phyloP scores from a whole-genome alignment of 2,797 vertebrate species.

The Sebastes hopkinsi region DNA sequence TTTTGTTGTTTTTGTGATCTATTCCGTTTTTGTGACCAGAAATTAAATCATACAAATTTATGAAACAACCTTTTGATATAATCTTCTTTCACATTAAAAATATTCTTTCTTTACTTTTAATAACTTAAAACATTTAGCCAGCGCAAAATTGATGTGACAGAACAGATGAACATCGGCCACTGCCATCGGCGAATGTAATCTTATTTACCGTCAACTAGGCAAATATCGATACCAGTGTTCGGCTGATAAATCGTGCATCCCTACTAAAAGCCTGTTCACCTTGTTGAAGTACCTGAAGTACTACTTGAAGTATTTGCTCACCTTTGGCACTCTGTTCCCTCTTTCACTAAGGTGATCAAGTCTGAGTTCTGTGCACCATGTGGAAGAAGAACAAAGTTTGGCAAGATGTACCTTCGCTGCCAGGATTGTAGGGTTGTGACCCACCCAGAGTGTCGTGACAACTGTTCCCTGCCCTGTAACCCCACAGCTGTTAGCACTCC shows the following conservation, averaged over 20 bases:
- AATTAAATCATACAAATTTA: too few relatives aligned
- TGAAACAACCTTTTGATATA: too few relatives aligned
- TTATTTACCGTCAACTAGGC: too few relatives aligned
- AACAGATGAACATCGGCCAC: too few relatives aligned
- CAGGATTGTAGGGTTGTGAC: conserved; percentile 89
- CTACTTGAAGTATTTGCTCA: background rate
- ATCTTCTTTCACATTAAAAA: too few relatives aligned
- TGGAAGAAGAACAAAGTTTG: conserved; percentile 93
- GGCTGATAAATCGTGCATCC: too few relatives aligned
- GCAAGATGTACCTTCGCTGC: conserved; percentile 91
- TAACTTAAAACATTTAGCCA: too few relatives aligned
- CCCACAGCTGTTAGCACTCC: conserved; percentile 84
- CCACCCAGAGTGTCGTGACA: conserved; percentile 91
- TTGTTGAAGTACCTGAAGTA: background rate
- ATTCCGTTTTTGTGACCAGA: too few relatives aligned
- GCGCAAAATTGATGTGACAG: too few relatives aligned
- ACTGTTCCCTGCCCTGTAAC: conserved; percentile 90
- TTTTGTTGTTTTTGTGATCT: too few relatives aligned
- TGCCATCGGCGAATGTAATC: too few relatives aligned
- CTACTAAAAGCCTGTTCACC: background rate
- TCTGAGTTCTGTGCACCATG: conserved; percentile 91
- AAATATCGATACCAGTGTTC: too few relatives aligned
- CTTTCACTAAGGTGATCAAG: conserved; percentile 87
- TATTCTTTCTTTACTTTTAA: accelerated
- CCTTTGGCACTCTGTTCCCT: background rate